These are phyloP conservation scores for Notospermus geniculatus DNA, from an alignment of 1,140 invertebrate genomes.

Conservation along the genomic window DNA sequence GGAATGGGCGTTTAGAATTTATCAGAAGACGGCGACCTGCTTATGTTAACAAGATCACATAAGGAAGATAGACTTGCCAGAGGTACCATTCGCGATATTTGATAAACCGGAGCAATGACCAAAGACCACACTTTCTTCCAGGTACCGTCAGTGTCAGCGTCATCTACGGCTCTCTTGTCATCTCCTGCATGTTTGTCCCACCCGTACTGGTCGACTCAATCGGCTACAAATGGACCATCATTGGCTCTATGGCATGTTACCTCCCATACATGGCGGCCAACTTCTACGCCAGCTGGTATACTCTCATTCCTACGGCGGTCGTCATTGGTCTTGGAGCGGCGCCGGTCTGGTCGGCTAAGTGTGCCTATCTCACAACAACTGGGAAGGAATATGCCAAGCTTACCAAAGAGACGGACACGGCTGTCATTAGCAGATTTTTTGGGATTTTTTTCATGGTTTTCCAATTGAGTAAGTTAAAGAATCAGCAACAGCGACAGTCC, in stretches of 20 bases:
- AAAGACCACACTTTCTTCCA: background rate
- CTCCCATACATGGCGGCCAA: constrained; percentile 90
- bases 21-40: too few species aligned
- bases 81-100: too few species aligned
- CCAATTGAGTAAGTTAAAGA: constrained; percentile 71
- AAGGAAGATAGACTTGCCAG: too few species aligned
- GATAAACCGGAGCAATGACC: background rate
- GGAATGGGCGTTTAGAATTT: too few species aligned
- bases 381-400: constrained; percentile 69
- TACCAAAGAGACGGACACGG: constrained; percentile 70
- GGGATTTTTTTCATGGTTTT: constrained; percentile 97
- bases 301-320: constrained; percentile 87
- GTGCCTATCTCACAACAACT: constrained; percentile 90
- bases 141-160: constrained; percentile 65
- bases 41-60: too few species aligned
- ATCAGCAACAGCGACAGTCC: too few species aligned
- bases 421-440: constrained; percentile 91
- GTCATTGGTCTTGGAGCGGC: constrained; percentile 84
- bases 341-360: constrained; percentile 95
- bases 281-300: constrained; percentile 74
- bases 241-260: constrained; percentile 87
- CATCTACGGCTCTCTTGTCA: constrained; percentile 82
- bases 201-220: constrained; percentile 65
- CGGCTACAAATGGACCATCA: constrained; percentile 93
- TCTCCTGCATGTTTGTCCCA: constrained; percentile 91